Conservation (phyloP, 2,888 invertebrate species). For the Macaria notata region DNA sequence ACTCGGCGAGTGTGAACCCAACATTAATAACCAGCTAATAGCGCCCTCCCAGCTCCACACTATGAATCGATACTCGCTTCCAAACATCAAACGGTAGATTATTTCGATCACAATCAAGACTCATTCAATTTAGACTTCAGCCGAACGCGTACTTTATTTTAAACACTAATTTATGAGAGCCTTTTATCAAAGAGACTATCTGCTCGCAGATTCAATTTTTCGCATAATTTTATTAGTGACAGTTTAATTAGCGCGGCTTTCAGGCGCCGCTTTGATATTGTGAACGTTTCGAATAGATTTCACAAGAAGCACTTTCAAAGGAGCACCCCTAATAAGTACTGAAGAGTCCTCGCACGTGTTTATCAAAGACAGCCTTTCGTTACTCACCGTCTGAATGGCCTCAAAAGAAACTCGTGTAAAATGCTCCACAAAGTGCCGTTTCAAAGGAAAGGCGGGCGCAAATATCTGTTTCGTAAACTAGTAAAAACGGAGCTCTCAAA, state of each 20-base stretch:
- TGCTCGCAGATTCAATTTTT: conserved; percentile 71
- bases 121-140: conserved; percentile 8
- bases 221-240: conserved; percentile 80
- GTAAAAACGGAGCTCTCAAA: conserved; percentile 81
- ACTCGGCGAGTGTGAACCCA: conserved; percentile 67
- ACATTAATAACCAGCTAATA: conserved; percentile 76
- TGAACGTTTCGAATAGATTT: conserved; percentile 82
- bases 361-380: conserved; percentile 83
- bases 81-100: conserved; percentile 24
- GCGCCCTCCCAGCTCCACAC: conserved; percentile 35
- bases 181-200: conserved; percentile 57
- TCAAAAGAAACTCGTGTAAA: conserved; percentile 83
- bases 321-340: conserved; percentile 82
- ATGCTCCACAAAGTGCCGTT: conserved; percentile 82
- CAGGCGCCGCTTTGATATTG: conserved; percentile 77
- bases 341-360: conserved; percentile 83
- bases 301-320: conserved; percentile 81
- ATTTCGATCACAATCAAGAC: conserved; percentile 14
- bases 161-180: conserved; percentile 45
- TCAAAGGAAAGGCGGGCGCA: conserved; percentile 82
- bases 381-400: conserved; percentile 82
- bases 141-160: conserved; percentile 33
- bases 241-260: conserved; percentile 81
- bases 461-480: conserved; percentile 83
- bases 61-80: conserved; percentile 24